A percentile compares a stretch with the other conserved stretches of the same genome.
Conservation (phyloP, 1,140 invertebrate genomes). For the Cyclargus thomasi region DNA sequence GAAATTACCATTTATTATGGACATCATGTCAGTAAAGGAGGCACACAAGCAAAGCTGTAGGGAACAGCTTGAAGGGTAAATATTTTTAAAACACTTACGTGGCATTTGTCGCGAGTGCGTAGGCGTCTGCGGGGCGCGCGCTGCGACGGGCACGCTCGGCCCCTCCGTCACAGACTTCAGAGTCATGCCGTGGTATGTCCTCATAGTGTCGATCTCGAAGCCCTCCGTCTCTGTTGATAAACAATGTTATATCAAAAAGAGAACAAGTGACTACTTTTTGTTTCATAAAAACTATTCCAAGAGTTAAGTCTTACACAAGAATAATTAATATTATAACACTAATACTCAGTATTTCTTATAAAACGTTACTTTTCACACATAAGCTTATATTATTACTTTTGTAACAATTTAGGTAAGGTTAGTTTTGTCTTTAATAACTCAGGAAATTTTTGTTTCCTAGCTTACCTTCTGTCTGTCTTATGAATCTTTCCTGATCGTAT, state of each 20-base stretch:
- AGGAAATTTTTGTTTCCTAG: too few relatives aligned
- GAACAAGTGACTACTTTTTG: background rate
- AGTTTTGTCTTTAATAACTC: too few relatives aligned
- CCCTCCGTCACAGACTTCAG: slow-evolving; percentile 97
- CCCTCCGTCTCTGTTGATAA: slow-evolving; percentile 89
- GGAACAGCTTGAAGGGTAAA: too few relatives aligned
- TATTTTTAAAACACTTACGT: slow-evolving; percentile 42
- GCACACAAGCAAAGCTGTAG: too few relatives aligned
- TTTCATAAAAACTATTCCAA: background rate
- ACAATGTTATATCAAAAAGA: background rate
- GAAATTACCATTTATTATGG: too few relatives aligned
- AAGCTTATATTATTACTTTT: too few relatives aligned
- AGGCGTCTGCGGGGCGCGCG: slow-evolving; percentile 64
- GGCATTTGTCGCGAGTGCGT: slow-evolving; percentile 56
- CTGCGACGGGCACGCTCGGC: slow-evolving; percentile 74
- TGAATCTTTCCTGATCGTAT: slow-evolving; percentile 98
- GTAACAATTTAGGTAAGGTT: too few relatives aligned
- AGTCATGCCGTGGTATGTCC: slow-evolving; percentile 98
- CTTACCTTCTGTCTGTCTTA: slow-evolving; percentile 87
- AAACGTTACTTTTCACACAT: too few relatives aligned
- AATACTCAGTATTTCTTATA: too few relatives aligned
- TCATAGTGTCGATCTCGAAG: slow-evolving; percentile 98
- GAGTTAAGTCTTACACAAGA: too few relatives aligned
- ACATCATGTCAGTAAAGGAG: too few relatives aligned
- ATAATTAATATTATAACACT: too few relatives aligned